Evolutionary conservation across 1,140 invertebrate species (phyloP).

Genomic region (Mactra quadrangularis): DNA sequence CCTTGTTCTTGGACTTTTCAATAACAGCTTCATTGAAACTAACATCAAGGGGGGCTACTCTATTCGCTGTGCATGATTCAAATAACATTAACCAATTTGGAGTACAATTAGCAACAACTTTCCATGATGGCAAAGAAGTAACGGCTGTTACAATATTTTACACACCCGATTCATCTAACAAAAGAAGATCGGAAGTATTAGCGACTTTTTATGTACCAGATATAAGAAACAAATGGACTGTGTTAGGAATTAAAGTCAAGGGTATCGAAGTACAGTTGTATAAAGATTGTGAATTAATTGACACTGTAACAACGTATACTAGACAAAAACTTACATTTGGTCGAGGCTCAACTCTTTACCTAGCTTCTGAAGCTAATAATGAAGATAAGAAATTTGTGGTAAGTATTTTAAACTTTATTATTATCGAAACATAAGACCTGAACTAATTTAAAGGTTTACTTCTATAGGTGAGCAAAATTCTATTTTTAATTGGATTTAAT

Average conservation of each 20-base stretch:
- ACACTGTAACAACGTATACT: not conserved
- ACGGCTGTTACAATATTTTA: slow-evolving; percentile 25
- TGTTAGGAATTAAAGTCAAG: slow-evolving; percentile 30
- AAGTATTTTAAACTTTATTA: not conserved
- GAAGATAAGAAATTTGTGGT: slow-evolving; percentile 24
- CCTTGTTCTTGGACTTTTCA: slow-evolving; percentile 22
- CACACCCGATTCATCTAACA: not conserved
- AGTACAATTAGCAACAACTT: not conserved
- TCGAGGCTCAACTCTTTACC: slow-evolving; percentile 25
- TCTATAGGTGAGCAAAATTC: too few relatives aligned
- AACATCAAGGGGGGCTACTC: not conserved
- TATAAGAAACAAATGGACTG: slow-evolving; percentile 34
- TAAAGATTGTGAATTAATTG: slow-evolving; percentile 20
- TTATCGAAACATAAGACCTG: not conserved
- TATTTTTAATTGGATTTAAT: too few relatives aligned
- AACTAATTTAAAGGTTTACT: not conserved
- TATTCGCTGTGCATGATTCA: slow-evolving; percentile 13
- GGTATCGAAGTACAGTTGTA: slow-evolving; percentile 15
- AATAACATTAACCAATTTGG: slow-evolving; percentile 23
- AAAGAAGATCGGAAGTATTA: not conserved
- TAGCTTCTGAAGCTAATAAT: not conserved
- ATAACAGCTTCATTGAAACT: slow-evolving; percentile 36
- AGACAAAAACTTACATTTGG: slow-evolving; percentile 7
- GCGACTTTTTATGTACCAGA: slow-evolving; percentile 20
- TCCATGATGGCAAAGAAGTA: not conserved